Conservation (phyloP, 2,888 invertebrate genomes). For the Hermaeophaga mercurialis region DNA sequence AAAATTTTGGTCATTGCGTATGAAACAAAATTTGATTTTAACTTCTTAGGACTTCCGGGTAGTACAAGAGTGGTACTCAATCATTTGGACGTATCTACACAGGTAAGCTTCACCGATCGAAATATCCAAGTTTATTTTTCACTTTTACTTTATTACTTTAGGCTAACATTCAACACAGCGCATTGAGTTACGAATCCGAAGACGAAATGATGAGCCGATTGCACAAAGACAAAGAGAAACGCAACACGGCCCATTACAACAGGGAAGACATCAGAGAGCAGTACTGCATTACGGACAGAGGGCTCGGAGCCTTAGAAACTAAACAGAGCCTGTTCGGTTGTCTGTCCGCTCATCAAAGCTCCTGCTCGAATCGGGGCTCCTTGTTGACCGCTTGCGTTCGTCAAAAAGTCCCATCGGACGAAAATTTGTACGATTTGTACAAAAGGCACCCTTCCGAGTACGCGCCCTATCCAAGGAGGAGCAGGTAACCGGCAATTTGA, state of each 20-base stretch:
- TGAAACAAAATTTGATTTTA: no score
- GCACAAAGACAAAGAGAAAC: conserved; percentile 59
- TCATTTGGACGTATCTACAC: conserved; percentile 56
- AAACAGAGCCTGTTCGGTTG: conserved; percentile 77
- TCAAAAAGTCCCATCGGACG: conserved; percentile 84
- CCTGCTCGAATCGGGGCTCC: conserved; percentile 64
- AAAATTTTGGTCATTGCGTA: no score
- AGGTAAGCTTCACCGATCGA: conserved; percentile 42
- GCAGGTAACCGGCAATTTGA: no score
- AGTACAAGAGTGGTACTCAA: conserved; percentile 54
- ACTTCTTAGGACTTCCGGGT: conserved; percentile 51
- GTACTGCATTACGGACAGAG: conserved; percentile 84
- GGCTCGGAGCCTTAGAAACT: conserved; percentile 73
- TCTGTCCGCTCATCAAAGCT: conserved; percentile 76
- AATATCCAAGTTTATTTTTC: neutral
- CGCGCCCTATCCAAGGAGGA: conserved; percentile 80
- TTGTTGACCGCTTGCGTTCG: conserved; percentile 87
- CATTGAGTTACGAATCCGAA: conserved; percentile 79
- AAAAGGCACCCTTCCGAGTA: conserved; percentile 66
- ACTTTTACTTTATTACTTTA: no score
- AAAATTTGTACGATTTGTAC: conserved; percentile 72
- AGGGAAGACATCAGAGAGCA: conserved; percentile 91
- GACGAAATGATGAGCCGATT: conserved; percentile 76
- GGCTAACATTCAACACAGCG: conserved; percentile 73
- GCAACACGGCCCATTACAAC: conserved; percentile 70